Conservation (phyloP, 37 sponge, comb jelly and placozoan genomes). For the Spongilla lacustris region DNA sequence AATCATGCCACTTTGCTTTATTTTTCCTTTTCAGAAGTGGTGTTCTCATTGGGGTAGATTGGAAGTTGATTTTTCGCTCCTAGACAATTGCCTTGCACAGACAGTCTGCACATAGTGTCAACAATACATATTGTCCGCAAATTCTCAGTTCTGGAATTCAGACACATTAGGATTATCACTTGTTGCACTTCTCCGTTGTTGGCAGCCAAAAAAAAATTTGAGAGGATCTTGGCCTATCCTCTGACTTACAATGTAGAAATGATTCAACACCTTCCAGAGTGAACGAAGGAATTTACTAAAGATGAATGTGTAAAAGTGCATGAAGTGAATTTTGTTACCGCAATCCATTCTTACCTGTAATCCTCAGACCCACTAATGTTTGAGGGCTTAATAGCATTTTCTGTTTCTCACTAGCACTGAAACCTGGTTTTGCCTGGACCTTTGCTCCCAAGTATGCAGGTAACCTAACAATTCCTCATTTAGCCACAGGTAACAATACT, state of each 20-base stretch:
- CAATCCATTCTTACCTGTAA: constrained; percentile 9
- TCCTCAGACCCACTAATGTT: constrained; percentile 14
- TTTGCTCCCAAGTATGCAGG: constrained; percentile 17
- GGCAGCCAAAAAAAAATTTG: constrained; percentile 21
- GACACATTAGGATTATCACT: constrained; percentile 15
- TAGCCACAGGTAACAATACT: neutral
- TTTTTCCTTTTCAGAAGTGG: no score
- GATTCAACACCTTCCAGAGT: constrained; percentile 10
- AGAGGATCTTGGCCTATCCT: constrained; percentile 38
- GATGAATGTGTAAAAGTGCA: neutral
- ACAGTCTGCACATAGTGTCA: constrained; percentile 2
- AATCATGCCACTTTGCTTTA: no score
- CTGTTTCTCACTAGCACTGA: neutral
- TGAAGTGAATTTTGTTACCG: no score
- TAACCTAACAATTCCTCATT: constrained; percentile 17
- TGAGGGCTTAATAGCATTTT: constrained; percentile 6
- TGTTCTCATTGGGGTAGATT: no score
- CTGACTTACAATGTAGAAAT: constrained; percentile 40
- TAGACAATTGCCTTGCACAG: neutral
- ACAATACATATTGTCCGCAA: constrained; percentile 20
- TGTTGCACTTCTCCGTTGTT: no score
- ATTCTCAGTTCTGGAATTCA: constrained; percentile 33
- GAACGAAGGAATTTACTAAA: constrained; percentile 29
- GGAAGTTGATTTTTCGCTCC: no score
- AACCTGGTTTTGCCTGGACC: constrained; percentile 1